Conservation (phyloP, 2,888 invertebrate species). For the Chymomyza fuscimana region DNA sequence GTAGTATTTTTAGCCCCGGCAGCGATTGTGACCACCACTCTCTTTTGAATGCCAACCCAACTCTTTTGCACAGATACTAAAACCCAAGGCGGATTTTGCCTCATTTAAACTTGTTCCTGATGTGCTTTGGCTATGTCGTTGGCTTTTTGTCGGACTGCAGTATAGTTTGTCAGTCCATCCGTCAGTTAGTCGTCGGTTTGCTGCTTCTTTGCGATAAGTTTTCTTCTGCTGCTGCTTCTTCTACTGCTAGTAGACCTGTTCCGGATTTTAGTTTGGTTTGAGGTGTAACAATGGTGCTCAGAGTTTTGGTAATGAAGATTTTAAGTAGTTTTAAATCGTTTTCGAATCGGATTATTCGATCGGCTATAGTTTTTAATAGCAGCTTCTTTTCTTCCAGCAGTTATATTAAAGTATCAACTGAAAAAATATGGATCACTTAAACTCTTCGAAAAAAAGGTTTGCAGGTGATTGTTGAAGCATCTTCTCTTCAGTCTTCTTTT, state of each 20-base stretch:
- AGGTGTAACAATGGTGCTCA: too few species aligned
- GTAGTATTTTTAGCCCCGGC: slow-evolving; percentile 30
- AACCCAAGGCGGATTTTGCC: slow-evolving; percentile 66
- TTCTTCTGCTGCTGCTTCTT: slow-evolving; percentile 1
- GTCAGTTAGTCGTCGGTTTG: background rate
- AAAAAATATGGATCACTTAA: too few species aligned
- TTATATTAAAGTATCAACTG: too few species aligned
- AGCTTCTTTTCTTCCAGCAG: too few species aligned
- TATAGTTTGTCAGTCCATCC: background rate
- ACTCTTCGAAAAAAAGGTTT: too few species aligned
- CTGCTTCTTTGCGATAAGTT: slow-evolving; percentile 9
- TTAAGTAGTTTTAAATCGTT: too few species aligned
- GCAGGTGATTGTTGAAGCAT: too few species aligned
- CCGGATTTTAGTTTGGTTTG: slow-evolving; percentile 16
- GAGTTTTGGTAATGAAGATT: too few species aligned
- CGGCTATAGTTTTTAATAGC: too few species aligned
- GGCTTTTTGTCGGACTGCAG: background rate
- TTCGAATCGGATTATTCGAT: too few species aligned
- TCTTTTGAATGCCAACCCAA: slow-evolving; percentile 14
- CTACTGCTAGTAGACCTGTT: slow-evolving; percentile 8
- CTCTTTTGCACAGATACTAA: background rate
- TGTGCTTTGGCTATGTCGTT: slow-evolving; percentile 3
- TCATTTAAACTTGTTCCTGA: slow-evolving; percentile 71
- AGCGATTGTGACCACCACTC: slow-evolving; percentile 26
- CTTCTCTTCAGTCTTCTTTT: too few species aligned